Evolutionary conservation across 2,888 invertebrate genomes (phyloP).

Genomic region (Pocota personata): DNA sequence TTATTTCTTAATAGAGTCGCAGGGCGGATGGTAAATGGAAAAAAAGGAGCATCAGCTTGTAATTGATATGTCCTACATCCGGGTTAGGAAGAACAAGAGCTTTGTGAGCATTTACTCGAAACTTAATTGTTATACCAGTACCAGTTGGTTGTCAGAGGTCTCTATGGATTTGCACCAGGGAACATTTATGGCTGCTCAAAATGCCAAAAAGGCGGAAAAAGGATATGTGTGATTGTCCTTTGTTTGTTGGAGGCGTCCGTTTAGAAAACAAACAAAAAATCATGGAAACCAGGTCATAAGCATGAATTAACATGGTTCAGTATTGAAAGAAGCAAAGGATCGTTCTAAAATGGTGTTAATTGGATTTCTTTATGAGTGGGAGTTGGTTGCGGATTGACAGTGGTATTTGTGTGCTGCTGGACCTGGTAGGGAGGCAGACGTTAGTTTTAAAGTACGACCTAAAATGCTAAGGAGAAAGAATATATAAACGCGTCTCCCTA

Average conservation of each 20-base stretch:
- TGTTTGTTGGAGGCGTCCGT: conserved; percentile 32
- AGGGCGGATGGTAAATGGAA: not conserved
- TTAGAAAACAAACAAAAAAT: conserved; percentile 9
- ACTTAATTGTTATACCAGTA: conserved; percentile 64
- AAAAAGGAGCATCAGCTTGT: conserved; percentile 64
- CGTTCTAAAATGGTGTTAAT: conserved; percentile 52
- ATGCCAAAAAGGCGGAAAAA: conserved; percentile 15
- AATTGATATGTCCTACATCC: conserved; percentile 74
- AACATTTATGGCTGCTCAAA: conserved; percentile 64
- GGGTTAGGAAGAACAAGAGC: conserved; percentile 36
- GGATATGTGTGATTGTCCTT: conserved; percentile 49
- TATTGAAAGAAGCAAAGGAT: conserved; percentile 19
- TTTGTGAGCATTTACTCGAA: conserved; percentile 56
- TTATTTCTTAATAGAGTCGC: conserved; percentile 63
- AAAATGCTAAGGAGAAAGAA: no score
- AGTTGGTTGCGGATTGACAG: not conserved
- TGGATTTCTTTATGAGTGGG: conserved; percentile 53
- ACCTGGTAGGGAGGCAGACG: not conserved
- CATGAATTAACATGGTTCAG: conserved; percentile 41
- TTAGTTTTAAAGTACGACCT: not conserved
- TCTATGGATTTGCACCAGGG: conserved; percentile 37
- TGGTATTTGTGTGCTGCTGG: not conserved
- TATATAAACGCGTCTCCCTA: no score
- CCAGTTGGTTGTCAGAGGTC: conserved; percentile 19
- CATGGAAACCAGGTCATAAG: conserved; percentile 44